Evolutionary conservation across 2,888 invertebrate species (phyloP).

Genomic region (Chalcis sispes): DNA sequence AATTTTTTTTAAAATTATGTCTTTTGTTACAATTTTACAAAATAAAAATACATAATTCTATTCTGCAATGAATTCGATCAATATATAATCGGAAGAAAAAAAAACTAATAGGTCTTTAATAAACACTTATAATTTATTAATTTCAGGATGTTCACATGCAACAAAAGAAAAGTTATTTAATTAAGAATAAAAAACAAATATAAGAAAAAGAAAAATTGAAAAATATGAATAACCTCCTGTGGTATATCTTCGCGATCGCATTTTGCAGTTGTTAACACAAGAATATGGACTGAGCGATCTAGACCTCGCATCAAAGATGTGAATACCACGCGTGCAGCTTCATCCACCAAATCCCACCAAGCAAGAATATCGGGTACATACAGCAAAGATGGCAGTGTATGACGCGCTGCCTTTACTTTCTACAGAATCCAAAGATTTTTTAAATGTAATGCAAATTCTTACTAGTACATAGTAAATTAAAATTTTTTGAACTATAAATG

Average conservation of each 20-base stretch:
- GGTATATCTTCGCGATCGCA: constrained; percentile 65
- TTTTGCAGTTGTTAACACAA: constrained; percentile 70
- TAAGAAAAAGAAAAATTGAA: constrained; percentile 1
- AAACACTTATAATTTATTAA: not conserved
- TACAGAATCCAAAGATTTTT: constrained; percentile 70
- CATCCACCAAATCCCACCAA: constrained; percentile 74
- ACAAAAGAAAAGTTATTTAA: too few relatives aligned
- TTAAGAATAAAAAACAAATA: too few relatives aligned
- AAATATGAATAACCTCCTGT: constrained; percentile 62
- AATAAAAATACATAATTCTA: too few relatives aligned
- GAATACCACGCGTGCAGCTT: constrained; percentile 71
- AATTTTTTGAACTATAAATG: not conserved
- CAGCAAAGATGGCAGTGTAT: constrained; percentile 79
- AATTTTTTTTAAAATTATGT: too few relatives aligned
- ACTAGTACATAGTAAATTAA: not conserved
- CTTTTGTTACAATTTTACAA: too few relatives aligned
- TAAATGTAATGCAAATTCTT: constrained; percentile 8
- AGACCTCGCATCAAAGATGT: constrained; percentile 69
- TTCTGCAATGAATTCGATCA: too few relatives aligned
- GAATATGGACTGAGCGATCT: constrained; percentile 70
- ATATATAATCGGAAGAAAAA: too few relatives aligned
- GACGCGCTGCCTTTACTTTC: constrained; percentile 87
- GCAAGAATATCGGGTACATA: constrained; percentile 72
- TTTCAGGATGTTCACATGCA: constrained; percentile 1
- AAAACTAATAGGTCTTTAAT: too few relatives aligned